Conservation (phyloP, 2,797 vertebrate species). For the Chrysocyon brachyurus region DNA sequence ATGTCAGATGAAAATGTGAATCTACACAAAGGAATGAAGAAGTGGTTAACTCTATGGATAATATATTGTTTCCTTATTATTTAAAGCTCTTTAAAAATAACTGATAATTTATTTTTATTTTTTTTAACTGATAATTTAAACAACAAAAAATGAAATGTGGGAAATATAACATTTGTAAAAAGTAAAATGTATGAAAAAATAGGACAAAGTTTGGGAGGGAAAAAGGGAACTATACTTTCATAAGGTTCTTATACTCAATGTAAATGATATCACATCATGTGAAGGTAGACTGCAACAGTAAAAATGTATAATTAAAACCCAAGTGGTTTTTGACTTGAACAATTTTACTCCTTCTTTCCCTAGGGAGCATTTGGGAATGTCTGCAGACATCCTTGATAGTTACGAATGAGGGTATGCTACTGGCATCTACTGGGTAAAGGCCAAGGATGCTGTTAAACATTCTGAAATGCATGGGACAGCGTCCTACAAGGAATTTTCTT, state of each 20-base stretch:
- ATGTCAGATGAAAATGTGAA: neutral
- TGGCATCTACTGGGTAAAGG: neutral
- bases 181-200: constrained; percentile 11
- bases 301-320: neutral
- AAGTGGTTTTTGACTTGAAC: neutral
- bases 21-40: constrained; percentile 25
- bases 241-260: neutral
- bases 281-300: neutral
- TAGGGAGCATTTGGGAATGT: neutral
- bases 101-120: neutral
- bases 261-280: neutral
- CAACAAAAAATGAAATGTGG: neutral
- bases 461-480: neutral
- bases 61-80: neutral
- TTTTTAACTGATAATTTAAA: neutral
- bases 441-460: neutral
- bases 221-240: neutral
- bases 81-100: neutral
- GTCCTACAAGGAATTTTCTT: neutral
- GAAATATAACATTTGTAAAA: neutral
- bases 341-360: neutral
- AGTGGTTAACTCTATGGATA: neutral
- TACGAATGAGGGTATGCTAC: neutral
- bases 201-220: neutral
- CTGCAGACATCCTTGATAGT: neutral